Evolutionary conservation across 1,140 invertebrate genomes (phyloP).

Genomic region (Phocides pigmalion): DNA sequence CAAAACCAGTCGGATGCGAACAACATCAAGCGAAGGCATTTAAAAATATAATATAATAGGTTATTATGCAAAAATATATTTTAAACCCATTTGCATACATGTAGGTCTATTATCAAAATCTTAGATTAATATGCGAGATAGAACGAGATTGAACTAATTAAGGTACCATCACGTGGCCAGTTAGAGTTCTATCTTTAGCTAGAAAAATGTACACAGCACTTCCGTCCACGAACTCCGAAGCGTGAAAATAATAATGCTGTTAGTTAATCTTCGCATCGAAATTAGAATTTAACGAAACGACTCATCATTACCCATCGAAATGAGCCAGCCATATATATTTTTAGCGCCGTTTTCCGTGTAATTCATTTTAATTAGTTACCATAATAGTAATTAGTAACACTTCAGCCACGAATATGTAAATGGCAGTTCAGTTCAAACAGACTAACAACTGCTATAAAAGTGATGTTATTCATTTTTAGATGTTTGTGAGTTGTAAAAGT

Average conservation of each 20-base stretch:
- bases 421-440: slow-evolving; percentile 13
- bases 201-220: slow-evolving; percentile 1
- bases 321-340: background rate
- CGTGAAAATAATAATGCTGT: slow-evolving; percentile 27
- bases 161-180: too few species aligned
- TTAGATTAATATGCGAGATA: too few species aligned
- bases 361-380: slow-evolving; percentile 19
- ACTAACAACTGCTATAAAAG: slow-evolving; percentile 9
- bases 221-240: slow-evolving; percentile 13
- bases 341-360: slow-evolving; percentile 6
- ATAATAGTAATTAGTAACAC: slow-evolving; percentile 18
- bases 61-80: slow-evolving; percentile 8
- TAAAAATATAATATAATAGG: slow-evolving; percentile 2
- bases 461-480: slow-evolving; percentile 7
- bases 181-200: background rate
- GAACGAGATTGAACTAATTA: background rate
- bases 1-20: too few species aligned
- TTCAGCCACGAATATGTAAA: slow-evolving; percentile 13
- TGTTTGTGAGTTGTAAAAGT: slow-evolving; percentile 8
- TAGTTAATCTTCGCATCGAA: slow-evolving; percentile 18
- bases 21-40: background rate
- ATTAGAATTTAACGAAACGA: slow-evolving; percentile 16
- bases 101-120: background rate
- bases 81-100: background rate
- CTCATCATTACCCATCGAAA: background rate